Base-by-base conservation (phyloP, 2,113 vertebrate species). In the Kryptolebias marmoratus region DNA sequence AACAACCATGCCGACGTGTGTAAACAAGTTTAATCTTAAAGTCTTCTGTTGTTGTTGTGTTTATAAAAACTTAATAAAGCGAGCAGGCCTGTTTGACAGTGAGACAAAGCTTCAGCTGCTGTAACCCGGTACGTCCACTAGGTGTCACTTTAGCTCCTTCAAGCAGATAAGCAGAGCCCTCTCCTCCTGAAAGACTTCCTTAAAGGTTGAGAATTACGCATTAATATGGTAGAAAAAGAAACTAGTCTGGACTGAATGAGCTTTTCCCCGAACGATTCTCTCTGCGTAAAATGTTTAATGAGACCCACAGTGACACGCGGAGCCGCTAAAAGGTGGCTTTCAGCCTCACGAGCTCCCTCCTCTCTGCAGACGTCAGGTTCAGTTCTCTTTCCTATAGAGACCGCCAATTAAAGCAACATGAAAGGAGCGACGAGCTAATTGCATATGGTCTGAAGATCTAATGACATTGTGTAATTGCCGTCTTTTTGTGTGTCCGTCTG, bases 131-230 rank as follows among this genome's bases (percentile, higher is more conserved):
- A 8, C 31, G 7, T 58, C 92, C 91, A 92, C 87, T 91, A 88
- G 93, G 77, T 89, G 91, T 92, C 92, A 82, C 89, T 85, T 89
- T 83, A 67, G 71, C 80, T 79, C 75, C 81, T 82, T 67, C 50
- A 79, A 73, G 44, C 4, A 16, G 12, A 55, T 28, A 22, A 11
- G 44, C 53, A 52, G 1, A 22, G 49, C 57, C 2, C 14, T 48
- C 39, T 64, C 48, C 59, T 56, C 57, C 13, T 49, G 9, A 62
- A 55, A 56, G 48, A 49, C 30, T 52, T 12, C 11, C n/a, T 39
- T 5, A 71, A 48, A 61, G 52, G 49, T 68, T 11, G 48, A 62
- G 49, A 30, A 58, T 39, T 68, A 28, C 70, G 16, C 31, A 64
- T 36, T 59, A 67, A 57, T 61, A 65, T 71, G n/a, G 14, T 60